A percentile compares a stretch with the other conserved stretches of the same genome.
Evolutionary conservation across 1,140 invertebrate species (phyloP).

Genomic region (Lamellibrachia luymesi): DNA sequence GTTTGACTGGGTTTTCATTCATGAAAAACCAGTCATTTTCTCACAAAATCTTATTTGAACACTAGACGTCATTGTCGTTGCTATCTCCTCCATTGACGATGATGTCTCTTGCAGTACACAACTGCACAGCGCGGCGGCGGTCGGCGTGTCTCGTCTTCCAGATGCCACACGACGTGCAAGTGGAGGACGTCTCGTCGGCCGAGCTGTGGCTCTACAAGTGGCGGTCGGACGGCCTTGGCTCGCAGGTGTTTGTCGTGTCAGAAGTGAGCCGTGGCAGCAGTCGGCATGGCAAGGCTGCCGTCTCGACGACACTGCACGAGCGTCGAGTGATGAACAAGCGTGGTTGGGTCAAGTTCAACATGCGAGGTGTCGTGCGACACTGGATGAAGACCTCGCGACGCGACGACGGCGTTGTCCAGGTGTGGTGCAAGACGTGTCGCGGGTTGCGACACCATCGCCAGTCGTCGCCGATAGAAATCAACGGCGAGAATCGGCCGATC

Average conservation of each 20-base stretch:
- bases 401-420: background rate
- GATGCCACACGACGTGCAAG: background rate
- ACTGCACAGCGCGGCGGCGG: background rate
- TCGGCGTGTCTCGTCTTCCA: background rate
- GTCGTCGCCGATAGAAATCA: background rate
- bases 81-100: too few relatives aligned
- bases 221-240: background rate
- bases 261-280: background rate
- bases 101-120: background rate
- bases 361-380: background rate
- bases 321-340: background rate
- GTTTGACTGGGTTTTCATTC: too few relatives aligned
- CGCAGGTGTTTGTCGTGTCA: background rate
- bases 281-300: background rate
- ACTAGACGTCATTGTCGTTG: too few relatives aligned
- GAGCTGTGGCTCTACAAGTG: background rate
- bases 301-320: background rate
- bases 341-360: background rate
- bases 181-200: background rate
- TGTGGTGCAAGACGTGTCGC: background rate
- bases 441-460: background rate
- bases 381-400: background rate
- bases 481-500: slow-evolving; percentile 13
- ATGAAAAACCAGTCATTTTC: too few relatives aligned
- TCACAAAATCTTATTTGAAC: too few relatives aligned